These are phyloP conservation scores for Xestia ashworthii DNA, from an alignment of 2,888 invertebrate genomes.

Conservation along the genomic window DNA sequence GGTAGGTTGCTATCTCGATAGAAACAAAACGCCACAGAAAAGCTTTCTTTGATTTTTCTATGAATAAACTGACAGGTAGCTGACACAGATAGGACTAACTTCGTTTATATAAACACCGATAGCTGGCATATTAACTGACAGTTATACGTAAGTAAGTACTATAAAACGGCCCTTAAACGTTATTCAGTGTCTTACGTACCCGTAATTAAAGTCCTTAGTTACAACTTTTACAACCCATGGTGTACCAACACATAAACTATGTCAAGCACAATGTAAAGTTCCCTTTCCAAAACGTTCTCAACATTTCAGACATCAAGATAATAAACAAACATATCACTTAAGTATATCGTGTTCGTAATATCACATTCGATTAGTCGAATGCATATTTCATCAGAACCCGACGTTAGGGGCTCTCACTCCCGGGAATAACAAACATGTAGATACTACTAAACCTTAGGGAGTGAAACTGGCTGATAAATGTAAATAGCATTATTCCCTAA, in stretches of 20 bases:
- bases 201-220: no score
- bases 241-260: conserved; percentile 4
- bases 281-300: conserved; percentile 6
- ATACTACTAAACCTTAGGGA: conserved; percentile 30
- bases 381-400: conserved; percentile 58
- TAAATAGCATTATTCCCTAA: conserved; percentile 38
- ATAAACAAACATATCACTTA: conserved; percentile 26
- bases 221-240: neutral
- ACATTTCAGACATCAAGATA: conserved; percentile 24
- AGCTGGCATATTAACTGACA: no score
- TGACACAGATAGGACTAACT: no score
- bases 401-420: conserved; percentile 16
- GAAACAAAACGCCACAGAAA: no score
- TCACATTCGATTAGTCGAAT: conserved; percentile 55
- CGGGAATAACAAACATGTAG: conserved; percentile 54
- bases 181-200: no score
- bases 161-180: no score
- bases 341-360: conserved; percentile 28
- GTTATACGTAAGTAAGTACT: no score
- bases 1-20: no score
- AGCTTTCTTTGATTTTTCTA: no score
- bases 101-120: no score
- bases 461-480: conserved; percentile 35
- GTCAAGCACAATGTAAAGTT: neutral
- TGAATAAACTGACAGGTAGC: no score